Evolutionary conservation across 2,888 invertebrate species (phyloP).

Genomic region (Callyntrura guangdongensis): DNA sequence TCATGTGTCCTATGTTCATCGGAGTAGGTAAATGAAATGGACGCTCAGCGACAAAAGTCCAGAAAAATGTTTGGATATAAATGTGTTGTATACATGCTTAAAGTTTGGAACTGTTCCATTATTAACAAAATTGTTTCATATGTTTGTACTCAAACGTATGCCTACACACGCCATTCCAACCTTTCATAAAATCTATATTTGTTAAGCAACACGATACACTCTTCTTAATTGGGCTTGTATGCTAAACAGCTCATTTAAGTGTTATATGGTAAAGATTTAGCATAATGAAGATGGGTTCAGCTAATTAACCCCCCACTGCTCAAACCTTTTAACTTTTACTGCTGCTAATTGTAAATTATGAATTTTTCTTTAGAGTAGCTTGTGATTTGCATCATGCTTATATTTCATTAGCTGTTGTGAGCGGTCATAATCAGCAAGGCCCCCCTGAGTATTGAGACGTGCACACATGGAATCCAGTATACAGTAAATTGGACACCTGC

Average conservation of each 20-base stretch:
- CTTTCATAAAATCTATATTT: not conserved
- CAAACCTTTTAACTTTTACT: constrained; percentile 30
- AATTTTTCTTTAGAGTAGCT: not conserved
- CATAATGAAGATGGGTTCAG: constrained; percentile 20
- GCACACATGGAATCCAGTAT: no score
- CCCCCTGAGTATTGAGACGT: not conserved
- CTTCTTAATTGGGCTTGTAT: constrained; percentile 51
- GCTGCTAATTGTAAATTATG: constrained; percentile 68
- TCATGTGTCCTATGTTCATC: not conserved
- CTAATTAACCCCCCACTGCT: constrained; percentile 57
- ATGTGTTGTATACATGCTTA: no score
- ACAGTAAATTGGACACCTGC: not conserved
- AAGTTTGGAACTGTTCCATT: no score
- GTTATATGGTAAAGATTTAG: constrained; percentile 5
- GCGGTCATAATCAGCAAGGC: not conserved
- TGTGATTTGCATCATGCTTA: no score
- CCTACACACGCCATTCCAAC: not conserved
- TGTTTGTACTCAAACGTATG: not conserved
- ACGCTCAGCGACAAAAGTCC: no score
- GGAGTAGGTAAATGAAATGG: no score
- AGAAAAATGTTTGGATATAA: no score
- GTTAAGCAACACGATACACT: no score
- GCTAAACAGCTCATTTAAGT: constrained; percentile 42
- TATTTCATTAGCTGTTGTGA: no score
- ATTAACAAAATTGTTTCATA: no score